Conservation (phyloP, 2,113 vertebrate species). For the Columba livia region DNA sequence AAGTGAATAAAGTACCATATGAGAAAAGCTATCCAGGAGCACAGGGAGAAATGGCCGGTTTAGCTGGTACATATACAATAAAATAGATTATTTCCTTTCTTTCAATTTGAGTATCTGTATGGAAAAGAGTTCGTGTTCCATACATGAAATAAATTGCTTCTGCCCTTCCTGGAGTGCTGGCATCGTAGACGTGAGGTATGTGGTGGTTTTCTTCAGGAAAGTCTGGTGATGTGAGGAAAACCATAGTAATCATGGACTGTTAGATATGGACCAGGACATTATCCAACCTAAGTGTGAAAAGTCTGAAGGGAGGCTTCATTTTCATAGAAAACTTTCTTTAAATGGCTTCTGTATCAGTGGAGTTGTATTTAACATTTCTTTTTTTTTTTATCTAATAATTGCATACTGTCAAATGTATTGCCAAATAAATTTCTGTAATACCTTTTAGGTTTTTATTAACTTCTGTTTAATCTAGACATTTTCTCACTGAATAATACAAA, state of each 20-base stretch:
- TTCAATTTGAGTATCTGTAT: not conserved
- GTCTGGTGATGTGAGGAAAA: not conserved
- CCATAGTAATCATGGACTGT: not conserved
- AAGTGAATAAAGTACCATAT: not conserved
- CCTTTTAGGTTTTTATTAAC: not conserved
- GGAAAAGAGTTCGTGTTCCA: not conserved
- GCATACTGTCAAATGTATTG: not conserved
- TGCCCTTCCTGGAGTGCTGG: not conserved
- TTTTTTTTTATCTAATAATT: not conserved
- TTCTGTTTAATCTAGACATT: not conserved
- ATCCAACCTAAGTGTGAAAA: not conserved
- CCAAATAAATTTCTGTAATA: not conserved
- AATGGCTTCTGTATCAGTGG: not conserved
- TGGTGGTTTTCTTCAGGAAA: not conserved
- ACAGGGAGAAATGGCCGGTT: not conserved
- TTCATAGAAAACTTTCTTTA: not conserved
- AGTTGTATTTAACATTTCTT: not conserved
- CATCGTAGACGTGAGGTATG: accelerated
- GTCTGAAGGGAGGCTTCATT: not conserved
- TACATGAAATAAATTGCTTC: not conserved
- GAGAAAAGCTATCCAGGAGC: not conserved
- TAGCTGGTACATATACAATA: not conserved
- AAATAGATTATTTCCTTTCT: not conserved
- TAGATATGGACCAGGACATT: not conserved
- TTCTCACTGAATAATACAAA: not conserved